phyloP scores from a whole-genome alignment of 2,888 invertebrate species.

The Limnephilus marmoratus region DNA sequence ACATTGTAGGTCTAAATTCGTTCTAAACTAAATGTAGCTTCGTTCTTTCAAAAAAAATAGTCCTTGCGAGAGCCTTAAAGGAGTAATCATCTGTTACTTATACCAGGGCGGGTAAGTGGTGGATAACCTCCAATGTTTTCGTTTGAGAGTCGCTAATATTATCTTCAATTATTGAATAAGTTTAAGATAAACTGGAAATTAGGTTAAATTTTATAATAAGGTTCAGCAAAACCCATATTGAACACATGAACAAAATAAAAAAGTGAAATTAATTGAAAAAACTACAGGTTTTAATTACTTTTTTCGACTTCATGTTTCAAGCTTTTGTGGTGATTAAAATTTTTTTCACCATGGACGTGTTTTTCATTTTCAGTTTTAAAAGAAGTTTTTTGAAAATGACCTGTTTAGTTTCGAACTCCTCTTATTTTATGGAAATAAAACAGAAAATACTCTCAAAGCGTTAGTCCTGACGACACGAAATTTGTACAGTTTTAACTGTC shows the following conservation, averaged over 20 bases:
- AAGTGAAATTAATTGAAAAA: background rate
- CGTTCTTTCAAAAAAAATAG: too few relatives aligned
- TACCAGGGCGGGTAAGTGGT: too few relatives aligned
- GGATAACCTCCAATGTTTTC: too few relatives aligned
- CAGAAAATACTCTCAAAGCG: background rate
- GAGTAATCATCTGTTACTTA: too few relatives aligned
- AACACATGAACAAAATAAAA: too few relatives aligned
- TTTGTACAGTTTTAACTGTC: background rate
- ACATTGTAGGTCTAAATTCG: too few relatives aligned
- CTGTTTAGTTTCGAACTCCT: background rate
- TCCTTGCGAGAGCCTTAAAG: too few relatives aligned
- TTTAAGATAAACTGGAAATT: background rate
- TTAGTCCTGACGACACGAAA: background rate
- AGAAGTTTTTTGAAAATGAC: background rate
- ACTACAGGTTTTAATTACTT: background rate
- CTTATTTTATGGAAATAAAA: background rate
- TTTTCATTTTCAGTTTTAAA: background rate
- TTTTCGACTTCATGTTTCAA: background rate
- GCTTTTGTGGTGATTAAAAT: background rate
- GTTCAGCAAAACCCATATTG: too few relatives aligned
- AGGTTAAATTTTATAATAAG: too few relatives aligned
- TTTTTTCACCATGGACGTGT: background rate
- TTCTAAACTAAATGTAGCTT: too few relatives aligned
- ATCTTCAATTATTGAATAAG: too few relatives aligned
- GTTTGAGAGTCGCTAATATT: too few relatives aligned